Evolutionary conservation across 1,140 invertebrate species (phyloP).

Genomic region (Apis cerana): DNA sequence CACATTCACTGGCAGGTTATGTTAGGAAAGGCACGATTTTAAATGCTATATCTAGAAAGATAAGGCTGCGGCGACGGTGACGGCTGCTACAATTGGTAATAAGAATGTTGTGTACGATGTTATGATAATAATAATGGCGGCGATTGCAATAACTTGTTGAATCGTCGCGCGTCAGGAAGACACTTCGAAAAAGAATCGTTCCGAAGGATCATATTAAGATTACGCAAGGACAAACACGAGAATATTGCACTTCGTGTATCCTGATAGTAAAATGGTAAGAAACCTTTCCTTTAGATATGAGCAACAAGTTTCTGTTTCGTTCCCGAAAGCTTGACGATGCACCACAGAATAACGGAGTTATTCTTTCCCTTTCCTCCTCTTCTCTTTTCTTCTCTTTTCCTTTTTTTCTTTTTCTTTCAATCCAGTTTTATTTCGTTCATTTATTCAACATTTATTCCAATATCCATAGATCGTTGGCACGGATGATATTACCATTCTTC

Average conservation of each 20-base stretch:
- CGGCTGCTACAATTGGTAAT: neutral
- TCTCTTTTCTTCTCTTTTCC: neutral
- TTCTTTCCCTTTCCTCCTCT: neutral
- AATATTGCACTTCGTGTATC: neutral
- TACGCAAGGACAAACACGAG: constrained; percentile 8
- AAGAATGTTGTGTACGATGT: too few relatives aligned
- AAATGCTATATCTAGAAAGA: constrained; percentile 62
- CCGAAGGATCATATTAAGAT: constrained; percentile 36
- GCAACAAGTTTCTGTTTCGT: neutral
- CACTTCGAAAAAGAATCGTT: constrained; percentile 29
- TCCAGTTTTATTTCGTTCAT: constrained; percentile 32
- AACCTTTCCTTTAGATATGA: neutral
- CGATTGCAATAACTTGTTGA: constrained; percentile 27
- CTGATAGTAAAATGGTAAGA: neutral
- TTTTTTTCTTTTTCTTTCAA: constrained; percentile 6
- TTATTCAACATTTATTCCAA: constrained; percentile 49
- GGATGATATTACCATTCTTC: constrained; percentile 39
- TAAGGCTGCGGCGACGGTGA: constrained; percentile 37
- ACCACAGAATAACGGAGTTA: constrained; percentile 80
- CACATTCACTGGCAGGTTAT: constrained; percentile 69
- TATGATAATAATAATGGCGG: neutral
- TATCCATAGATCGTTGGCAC: constrained; percentile 59
- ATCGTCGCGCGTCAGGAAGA: constrained; percentile 61
- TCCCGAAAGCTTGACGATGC: constrained; percentile 48
- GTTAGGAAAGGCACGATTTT: constrained; percentile 74